A percentile compares a stretch with the other conserved stretches of the same genome.
Conservation (phyloP, 30 jellyfish, hydroid and myxozoan genomes). For the Aurelia sp. region DNA sequence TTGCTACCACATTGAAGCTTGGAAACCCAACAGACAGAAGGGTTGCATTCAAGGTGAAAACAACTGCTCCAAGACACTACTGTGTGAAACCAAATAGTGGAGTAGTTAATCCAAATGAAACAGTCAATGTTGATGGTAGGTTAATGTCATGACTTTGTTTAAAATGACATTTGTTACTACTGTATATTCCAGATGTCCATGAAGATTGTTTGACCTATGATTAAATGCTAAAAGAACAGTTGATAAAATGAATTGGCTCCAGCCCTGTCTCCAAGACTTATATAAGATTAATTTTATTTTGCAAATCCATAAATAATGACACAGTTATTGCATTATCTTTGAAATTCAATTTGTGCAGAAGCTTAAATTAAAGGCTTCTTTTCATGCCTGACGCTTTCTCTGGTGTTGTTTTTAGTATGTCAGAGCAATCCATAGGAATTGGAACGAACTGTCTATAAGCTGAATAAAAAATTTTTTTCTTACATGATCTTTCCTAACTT, state of each 20-base stretch:
- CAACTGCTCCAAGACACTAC: slow-evolving; percentile 96
- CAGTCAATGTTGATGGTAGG: slow-evolving; percentile 92
- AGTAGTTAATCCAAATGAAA: slow-evolving; percentile 59
- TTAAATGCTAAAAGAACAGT: no score
- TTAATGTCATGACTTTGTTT: background rate
- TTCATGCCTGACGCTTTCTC: no score
- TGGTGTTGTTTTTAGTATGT: no score
- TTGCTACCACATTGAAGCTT: slow-evolving; percentile 81
- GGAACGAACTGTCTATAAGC: no score
- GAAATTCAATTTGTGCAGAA: background rate
- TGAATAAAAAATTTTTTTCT: no score
- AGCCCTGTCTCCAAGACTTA: no score
- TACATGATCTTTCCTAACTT: no score
- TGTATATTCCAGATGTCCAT: no score
- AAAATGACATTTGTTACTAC: background rate
- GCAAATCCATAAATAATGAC: background rate
- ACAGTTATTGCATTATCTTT: background rate
- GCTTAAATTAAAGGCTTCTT: no score
- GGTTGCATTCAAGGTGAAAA: slow-evolving; percentile 91
- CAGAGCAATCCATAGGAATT: no score
- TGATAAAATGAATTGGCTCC: no score
- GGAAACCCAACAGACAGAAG: slow-evolving; percentile 81
- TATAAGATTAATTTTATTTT: background rate
- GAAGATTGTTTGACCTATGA: no score
- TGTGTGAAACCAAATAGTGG: slow-evolving; percentile 98